Percentiles rank a stretch among this genome's conserved stretches.
Evolutionary conservation across 2,888 invertebrate genomes (phyloP).

Genomic region (Phorcus lineatus): DNA sequence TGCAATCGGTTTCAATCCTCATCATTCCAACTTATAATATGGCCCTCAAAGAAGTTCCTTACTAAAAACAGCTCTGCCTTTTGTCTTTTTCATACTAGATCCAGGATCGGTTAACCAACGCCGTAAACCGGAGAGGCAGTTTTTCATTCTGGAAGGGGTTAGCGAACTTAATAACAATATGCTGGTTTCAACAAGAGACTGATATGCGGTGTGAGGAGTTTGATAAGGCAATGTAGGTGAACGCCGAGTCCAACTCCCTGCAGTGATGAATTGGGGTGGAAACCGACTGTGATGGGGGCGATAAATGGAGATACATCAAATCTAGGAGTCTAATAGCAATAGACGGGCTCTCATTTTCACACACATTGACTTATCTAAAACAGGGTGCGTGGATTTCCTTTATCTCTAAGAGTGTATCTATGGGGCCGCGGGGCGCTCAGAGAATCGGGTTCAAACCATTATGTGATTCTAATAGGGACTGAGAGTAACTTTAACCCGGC

Average conservation of each 20-base stretch:
- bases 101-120: too few species aligned
- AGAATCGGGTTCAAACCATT: neutral
- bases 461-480: constrained; percentile 2
- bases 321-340: neutral
- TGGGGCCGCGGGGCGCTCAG: neutral
- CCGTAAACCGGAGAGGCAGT: too few species aligned
- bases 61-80: too few species aligned
- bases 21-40: too few species aligned
- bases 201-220: too few species aligned
- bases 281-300: neutral
- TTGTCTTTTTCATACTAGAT: too few species aligned
- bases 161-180: too few species aligned
- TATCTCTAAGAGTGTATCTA: constrained; percentile 8
- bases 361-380: constrained; percentile 14
- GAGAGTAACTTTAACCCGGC: neutral
- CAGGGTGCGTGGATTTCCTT: constrained; percentile 9
- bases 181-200: too few species aligned
- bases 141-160: too few species aligned
- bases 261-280: constrained; percentile 4
- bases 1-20: too few species aligned
- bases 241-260: neutral
- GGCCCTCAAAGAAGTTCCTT: too few species aligned
- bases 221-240: too few species aligned
- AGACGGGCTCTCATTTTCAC: constrained; percentile 21
- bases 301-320: constrained; percentile 10